phyloP scores from a whole-genome alignment of 2,888 invertebrate species.

The Harpagoxenus sublaevis region DNA sequence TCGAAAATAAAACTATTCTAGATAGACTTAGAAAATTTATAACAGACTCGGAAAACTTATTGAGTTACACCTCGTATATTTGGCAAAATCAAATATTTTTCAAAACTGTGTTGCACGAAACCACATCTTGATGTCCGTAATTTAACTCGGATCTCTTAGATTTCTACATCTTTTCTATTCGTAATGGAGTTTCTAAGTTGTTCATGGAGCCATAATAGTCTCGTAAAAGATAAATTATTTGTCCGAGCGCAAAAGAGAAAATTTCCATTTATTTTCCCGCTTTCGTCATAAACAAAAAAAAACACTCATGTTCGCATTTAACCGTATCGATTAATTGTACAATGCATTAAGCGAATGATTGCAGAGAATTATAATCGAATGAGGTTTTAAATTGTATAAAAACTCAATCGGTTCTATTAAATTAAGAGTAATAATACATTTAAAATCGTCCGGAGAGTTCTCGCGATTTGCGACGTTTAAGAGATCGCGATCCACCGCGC shows the following conservation, averaged over 20 bases:
- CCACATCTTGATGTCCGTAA: not conserved
- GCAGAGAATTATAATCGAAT: not conserved
- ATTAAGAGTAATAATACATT: not conserved
- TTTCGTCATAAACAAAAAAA: not conserved
- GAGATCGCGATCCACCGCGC: not conserved
- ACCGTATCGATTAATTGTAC: not conserved
- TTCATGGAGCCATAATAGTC: not conserved
- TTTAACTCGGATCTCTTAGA: not conserved
- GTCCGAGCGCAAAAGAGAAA: not conserved
- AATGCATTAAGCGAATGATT: not conserved
- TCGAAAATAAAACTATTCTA: not conserved
- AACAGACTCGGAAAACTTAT: not conserved
- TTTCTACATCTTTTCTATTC: not conserved
- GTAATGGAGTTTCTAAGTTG: not conserved
- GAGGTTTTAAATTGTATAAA: not conserved
- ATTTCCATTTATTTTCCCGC: not conserved
- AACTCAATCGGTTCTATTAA: not conserved
- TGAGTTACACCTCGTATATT: not conserved
- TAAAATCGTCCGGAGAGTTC: not conserved
- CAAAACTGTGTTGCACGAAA: not conserved
- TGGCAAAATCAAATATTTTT: not conserved
- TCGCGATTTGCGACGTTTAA: too few species aligned
- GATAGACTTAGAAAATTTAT: not conserved
- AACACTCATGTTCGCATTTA: not conserved
- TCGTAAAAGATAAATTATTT: slow-evolving; percentile 7